Evolutionary conservation across 2,113 vertebrate genomes (phyloP), one percentile per base, ranked within the genome.

Genomic region (Aspidoscelis tigris): DNA sequence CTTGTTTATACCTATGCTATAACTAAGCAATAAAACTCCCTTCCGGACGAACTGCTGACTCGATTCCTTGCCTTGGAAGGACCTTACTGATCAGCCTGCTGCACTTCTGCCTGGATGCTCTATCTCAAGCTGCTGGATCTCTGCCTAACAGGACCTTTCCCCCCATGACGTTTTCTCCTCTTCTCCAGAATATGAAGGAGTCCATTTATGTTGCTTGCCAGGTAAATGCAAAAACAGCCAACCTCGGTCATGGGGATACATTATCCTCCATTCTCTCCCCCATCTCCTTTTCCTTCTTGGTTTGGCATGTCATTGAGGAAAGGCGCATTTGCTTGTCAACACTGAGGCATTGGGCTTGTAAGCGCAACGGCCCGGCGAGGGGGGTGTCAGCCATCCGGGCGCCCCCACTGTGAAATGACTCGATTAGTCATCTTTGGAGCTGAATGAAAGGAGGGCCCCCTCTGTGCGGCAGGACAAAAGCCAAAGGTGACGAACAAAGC

Each of bases 401-500:
- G 65, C 21, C 76, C 72, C 68, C 33, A 39, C 47, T 78, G 41
- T 2, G 84, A 87, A 92, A 84, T 24, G 78, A n/a, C 84, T 88
- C 84, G 39, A 82, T 84, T 82, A 82, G 58, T 89, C 85, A 88
- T 86, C 76, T 71, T 12, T 65, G 80, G 82, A 39, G 14, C 69
- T 80, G 72, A 90, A 88, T 66, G 72, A 64, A 44, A 47, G 83
- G 76, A 82, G 33, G 77, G 14, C 64, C 84, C 75, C 26, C 82
- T 89, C 44, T 58, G 47, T 43, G 78, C 76, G 66, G 33, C 24
- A 47, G 80, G 87, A 73, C 88, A 90, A 90, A 91, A 66, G 66
- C 80, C 22, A 76, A 10, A 73, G 81, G 9, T 47, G 41, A 74
- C 80, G 26, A 78, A 89, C 69, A 69, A 26, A 79, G 81, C 88